Base-by-base conservation (phyloP, 2,888 invertebrate genomes). In the Dasypogon diadema region DNA sequence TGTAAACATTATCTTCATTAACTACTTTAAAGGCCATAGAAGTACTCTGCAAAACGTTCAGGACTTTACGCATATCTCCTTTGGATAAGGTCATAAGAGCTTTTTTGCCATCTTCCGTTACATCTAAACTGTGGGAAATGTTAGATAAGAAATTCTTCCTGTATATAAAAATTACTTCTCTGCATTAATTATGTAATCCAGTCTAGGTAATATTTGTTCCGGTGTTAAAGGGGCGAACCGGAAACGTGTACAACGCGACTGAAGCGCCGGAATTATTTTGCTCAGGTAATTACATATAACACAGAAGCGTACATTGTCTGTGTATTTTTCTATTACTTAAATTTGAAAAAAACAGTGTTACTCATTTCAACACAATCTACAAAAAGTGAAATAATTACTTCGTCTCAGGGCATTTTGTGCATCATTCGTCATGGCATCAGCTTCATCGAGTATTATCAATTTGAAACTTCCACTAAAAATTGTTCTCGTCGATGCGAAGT, bases 361-460 rank as follows among this genome's bases (percentile, higher is more conserved):
- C n/a, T n/a, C n/a, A n/a, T n/a, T n/a, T n/a, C n/a, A 30, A 30
- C 4, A 5, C 30, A 30, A 30, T 30, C 30, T 30, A 30, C 30
- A 30, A 5, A 5, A 8, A 5, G 8, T 30, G 8, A 30, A 30
- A 30, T 30, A 30, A n/a, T n/a, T 88, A 95, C 95, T 96, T 89
- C 97, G 91, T 80, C 98, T 89, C 0, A 98, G 88, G 26, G 99
- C 99, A 89, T 99, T 99, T 85, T 99, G 99, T 1, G 99, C 99
- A 90, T 99, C 99, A 85, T 95, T 94, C 0, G 99, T 99, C 99
- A 99, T 99, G 0, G 98, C 97, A 89, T 99, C 99, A 0, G 99
- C 99, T 88, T 99, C 99, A 89, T 99, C 99, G 21, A 99, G 88
- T 80, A 99, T 98, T 51, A 99, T 95, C 46, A 99, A 87, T 84